A percentile compares a stretch with the other conserved stretches of the same genome.
phyloP scores from a whole-genome alignment of 2,797 vertebrate species.

The Lacerta bilineata region DNA sequence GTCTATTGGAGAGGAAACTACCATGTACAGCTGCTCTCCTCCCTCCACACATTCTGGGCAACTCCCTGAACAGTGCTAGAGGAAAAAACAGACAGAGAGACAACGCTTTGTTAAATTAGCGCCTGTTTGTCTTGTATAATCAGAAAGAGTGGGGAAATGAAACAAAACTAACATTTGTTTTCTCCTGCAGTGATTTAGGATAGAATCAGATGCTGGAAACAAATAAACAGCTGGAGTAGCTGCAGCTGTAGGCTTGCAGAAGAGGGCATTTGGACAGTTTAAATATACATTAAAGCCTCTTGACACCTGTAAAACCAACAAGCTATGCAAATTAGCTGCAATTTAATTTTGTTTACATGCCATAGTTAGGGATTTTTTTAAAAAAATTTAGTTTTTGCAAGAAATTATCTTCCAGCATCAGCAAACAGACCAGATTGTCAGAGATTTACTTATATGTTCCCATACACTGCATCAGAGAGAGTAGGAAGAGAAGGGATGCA shows the following conservation, averaged over 20 bases:
- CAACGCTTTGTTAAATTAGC: background rate
- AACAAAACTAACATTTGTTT: constrained; percentile 13
- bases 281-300: constrained; percentile 63
- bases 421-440: constrained; percentile 53
- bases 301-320: constrained; percentile 52
- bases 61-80: too few species aligned
- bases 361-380: constrained; percentile 16
- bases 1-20: too few species aligned
- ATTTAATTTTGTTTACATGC: constrained; percentile 45
- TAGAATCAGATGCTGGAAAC: constrained; percentile 17
- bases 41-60: too few species aligned
- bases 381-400: background rate
- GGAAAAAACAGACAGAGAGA: background rate
- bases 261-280: constrained; percentile 60
- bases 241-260: constrained; percentile 32
- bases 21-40: too few species aligned
- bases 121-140: constrained; percentile 5
- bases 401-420: constrained; percentile 24
- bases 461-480: background rate
- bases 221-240: constrained; percentile 36
- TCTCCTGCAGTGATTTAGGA: constrained; percentile 24
- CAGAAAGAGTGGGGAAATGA: constrained; percentile 27
- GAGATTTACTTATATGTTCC: constrained; percentile 33
- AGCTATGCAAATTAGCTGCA: constrained; percentile 56
- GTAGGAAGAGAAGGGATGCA: background rate